These are phyloP conservation scores for Rhincodon typus DNA, from an alignment of 2,797 vertebrate species.

Conservation along the genomic window DNA sequence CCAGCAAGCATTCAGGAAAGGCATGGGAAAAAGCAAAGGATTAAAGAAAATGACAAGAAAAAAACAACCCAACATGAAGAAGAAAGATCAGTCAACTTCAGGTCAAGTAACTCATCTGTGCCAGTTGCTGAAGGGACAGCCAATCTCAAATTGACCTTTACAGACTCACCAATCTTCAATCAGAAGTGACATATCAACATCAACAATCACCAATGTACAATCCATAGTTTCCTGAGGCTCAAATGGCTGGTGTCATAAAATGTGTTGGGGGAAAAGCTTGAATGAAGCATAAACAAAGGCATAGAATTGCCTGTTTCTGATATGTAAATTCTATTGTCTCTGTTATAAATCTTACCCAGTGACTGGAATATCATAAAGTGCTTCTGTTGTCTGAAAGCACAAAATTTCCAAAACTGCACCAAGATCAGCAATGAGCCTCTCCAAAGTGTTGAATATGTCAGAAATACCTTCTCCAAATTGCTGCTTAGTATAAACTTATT, in stretches of 20 bases:
- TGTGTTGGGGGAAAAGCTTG: neutral
- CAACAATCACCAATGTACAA: too few relatives aligned
- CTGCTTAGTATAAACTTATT: neutral
- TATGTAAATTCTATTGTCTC: neutral
- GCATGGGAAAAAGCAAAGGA: too few relatives aligned
- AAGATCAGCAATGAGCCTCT: neutral
- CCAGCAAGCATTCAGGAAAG: too few relatives aligned
- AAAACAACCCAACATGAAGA: too few relatives aligned
- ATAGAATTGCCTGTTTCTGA: neutral
- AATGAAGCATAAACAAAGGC: neutral
- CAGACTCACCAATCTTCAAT: too few relatives aligned
- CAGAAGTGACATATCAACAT: too few relatives aligned
- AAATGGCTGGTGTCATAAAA: neutral
- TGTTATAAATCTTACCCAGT: neutral
- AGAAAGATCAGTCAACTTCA: too few relatives aligned
- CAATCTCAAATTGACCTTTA: too few relatives aligned
- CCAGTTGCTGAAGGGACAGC: too few relatives aligned
- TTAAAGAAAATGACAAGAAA: too few relatives aligned
- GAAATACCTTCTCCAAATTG: neutral
- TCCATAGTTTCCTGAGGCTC: too few relatives aligned
- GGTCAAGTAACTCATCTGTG: too few relatives aligned
- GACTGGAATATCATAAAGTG: neutral
- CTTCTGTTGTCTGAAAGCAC: neutral
- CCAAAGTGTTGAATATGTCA: neutral
- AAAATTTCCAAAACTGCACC: neutral